These are phyloP conservation scores for Girardia tigrina DNA, from an alignment of 2,888 invertebrate genomes.

Conservation along the genomic window DNA sequence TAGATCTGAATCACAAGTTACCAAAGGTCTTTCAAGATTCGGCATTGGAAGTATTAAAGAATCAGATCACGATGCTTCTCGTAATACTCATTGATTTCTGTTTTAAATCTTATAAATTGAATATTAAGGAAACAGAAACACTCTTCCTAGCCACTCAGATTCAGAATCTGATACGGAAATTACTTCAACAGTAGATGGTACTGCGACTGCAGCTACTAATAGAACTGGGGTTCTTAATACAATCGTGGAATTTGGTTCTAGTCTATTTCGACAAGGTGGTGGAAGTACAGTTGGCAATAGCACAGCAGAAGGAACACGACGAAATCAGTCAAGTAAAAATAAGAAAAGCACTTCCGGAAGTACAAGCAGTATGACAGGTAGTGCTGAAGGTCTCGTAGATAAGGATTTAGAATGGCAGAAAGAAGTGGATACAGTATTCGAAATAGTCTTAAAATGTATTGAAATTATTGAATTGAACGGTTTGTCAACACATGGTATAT, in stretches of 20 bases:
- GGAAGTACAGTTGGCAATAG: not conserved
- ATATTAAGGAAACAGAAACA: not conserved
- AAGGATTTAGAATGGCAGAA: constrained; percentile 13
- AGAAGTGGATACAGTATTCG: not conserved
- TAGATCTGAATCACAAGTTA: not conserved
- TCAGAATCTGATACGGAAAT: constrained; percentile 33
- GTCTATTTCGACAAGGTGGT: constrained; percentile 31
- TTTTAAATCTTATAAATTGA: not conserved
- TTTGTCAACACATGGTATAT: constrained; percentile 34
- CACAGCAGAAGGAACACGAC: not conserved
- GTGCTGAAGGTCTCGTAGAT: not conserved
- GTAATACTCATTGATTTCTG: not conserved
- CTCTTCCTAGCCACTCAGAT: constrained; percentile 26
- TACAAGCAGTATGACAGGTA: not conserved
- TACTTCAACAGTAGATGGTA: not conserved
- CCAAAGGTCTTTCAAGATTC: not conserved
- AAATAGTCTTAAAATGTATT: constrained; percentile 16
- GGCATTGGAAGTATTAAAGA: not conserved
- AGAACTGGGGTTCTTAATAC: constrained; percentile 28
- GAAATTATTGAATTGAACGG: not conserved
- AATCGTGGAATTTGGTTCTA: constrained; percentile 35
- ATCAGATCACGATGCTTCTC: constrained; percentile 3
- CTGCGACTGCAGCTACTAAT: not conserved
- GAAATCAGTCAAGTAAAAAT: not conserved
- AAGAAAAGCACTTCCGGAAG: constrained; percentile 4